Evolutionary conservation across 2,113 vertebrate species (phyloP), one percentile per base, ranked within the genome.

Genomic region (Cephalopholis sonnerati): DNA sequence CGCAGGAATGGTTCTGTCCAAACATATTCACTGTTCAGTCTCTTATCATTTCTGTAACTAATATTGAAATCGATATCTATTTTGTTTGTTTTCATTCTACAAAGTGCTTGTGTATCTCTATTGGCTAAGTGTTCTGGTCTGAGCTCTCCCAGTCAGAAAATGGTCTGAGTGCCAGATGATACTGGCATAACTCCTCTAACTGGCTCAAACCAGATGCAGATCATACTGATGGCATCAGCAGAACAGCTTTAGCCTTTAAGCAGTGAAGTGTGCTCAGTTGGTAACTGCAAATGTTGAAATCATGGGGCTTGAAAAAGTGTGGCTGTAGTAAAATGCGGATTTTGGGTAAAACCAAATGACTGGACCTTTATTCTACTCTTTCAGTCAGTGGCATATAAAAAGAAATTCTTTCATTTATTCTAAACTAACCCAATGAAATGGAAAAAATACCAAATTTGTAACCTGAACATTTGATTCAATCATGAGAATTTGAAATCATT

Each of bases 1-100:
- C 69, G 62, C 48, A 62, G 74, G 68, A 74, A 81, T 82, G 54
- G 54, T 63, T n/a, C 18, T 48, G n/a, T 59, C 53, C 16, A 66
- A 71, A 74, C 48, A 78, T 51, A 22, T 59, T 58, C 7, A 27
- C 29, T 32, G n/a, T 32, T 78, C 70, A 20, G 29, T 59, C 9
- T 36, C 29, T 25, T 22, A 24, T 27, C 32, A 32, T 41, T 73
- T 50, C 39, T 12, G 68, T 22, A 17, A 57, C 10, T 68, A 27
- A n/a, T 67, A 54, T 25, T 50, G 39, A 5, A 65, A 59, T 3
- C 22, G n/a, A 67, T 22, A 18, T 77, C 17, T 62, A 15, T 9
- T 36, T 36, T 36, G 62, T 63, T 20, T 57, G 13, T 51, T 62
- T 57, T 2, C 18, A 24, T 69, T 46, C 12, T 2, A 4, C 69